A percentile compares a stretch with the other conserved stretches of the same genome.
Conservation (phyloP, 2,113 vertebrate species). For the Phyllostomus discolor region DNA sequence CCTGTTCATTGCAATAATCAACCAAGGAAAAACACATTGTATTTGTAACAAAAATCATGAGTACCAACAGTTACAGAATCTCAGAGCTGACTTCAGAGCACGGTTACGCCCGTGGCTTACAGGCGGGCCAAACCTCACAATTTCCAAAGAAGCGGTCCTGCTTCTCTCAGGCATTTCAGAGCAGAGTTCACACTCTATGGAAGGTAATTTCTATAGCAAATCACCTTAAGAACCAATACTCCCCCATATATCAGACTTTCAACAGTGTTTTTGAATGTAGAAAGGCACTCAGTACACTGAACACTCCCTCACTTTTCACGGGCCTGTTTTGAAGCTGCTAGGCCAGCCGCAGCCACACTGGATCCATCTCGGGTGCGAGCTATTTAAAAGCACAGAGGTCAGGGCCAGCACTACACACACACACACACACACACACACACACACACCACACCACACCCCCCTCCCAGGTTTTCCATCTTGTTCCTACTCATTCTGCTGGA, state of each 20-base stretch:
- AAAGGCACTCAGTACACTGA: not conserved
- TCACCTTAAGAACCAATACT: not conserved
- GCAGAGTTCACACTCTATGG: not conserved
- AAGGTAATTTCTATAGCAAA: not conserved
- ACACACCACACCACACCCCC: not conserved
- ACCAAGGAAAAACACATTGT: conserved; percentile 11
- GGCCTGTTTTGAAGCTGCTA: not conserved
- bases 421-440: not conserved
- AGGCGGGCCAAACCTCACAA: not conserved
- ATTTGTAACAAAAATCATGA: not conserved
- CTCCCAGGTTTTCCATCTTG: not conserved
- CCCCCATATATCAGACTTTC: not conserved
- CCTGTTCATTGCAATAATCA: not conserved
- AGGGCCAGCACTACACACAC: not conserved
- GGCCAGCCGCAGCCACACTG: not conserved
- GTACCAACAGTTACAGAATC: not conserved
- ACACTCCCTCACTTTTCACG: not conserved
- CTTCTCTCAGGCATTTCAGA: not conserved
- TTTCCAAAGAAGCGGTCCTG: not conserved
- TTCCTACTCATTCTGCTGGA: not conserved
- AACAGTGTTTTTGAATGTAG: not conserved
- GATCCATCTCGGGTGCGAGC: not conserved
- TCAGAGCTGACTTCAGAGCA: not conserved
- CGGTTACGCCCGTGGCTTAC: not conserved
- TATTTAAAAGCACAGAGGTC: not conserved